Conservation (phyloP, 2,888 invertebrate genomes). For the Acanthosepion pharaonis region DNA sequence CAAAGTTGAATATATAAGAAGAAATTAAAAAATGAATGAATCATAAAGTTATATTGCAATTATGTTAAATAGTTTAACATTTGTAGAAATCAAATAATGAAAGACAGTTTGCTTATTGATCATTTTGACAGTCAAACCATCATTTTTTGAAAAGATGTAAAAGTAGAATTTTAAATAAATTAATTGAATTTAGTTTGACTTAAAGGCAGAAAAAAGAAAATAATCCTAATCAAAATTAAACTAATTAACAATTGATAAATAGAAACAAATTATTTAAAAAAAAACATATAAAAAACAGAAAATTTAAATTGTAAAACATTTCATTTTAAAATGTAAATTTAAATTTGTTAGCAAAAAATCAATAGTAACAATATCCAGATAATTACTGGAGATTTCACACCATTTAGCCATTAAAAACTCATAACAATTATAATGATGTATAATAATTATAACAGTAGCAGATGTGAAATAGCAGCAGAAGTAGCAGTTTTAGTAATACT, state of each 20-base stretch:
- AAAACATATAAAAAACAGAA: neutral
- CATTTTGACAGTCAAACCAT: neutral
- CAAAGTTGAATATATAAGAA: neutral
- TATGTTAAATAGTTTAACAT: neutral
- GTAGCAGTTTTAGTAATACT: neutral
- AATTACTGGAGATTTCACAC: neutral
- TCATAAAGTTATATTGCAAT: neutral
- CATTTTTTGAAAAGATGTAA: neutral
- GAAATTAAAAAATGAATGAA: neutral
- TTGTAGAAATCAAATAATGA: neutral
- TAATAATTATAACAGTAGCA: neutral
- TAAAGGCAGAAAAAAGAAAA: neutral
- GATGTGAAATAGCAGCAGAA: slow-evolving; percentile 13
- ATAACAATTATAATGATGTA: neutral
- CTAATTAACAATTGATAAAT: neutral
- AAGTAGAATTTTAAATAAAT: neutral
- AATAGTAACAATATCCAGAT: neutral
- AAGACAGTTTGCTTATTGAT: neutral
- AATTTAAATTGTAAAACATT: neutral
- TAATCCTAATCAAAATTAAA: neutral
- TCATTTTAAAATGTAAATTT: neutral
- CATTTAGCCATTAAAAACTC: neutral
- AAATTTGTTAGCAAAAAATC: neutral
- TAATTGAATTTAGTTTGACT: neutral
- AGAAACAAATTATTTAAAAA: neutral